Base-by-base conservation (phyloP, 30 jellyfish, hydroid and myxozoan species). In the Hydra vulgaris region DNA sequence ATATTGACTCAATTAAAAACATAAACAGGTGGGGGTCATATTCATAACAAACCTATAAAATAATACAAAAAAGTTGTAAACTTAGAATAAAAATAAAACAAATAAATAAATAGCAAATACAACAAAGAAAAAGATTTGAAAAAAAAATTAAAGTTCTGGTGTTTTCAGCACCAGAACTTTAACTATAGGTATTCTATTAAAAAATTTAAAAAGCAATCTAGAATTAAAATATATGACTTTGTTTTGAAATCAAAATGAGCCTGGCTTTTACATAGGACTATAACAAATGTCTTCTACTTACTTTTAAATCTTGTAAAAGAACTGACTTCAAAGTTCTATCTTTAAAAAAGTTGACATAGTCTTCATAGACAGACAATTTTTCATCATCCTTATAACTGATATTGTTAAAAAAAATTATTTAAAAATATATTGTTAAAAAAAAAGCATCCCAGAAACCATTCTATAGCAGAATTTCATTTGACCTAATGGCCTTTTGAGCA, bases 301-400 rank as follows among this genome's bases (percentile, higher is more conserved):
- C 98, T 86, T 74, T 86, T 78, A 91, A 23, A 75, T 91, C 98
- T 26, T 88, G 81, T 15, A 79, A 77, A n/a, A 91, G 83, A 23
- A 86, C 95, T 8, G 95, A 79, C 81, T 88, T 79, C 21, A 91
- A 67, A 53, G 98, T 91, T 54, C 95, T 74, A 69, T 86, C 96
- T 76, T 91, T 91, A 54, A 82, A 85, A 78, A 55, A 91, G 67
- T 89, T 91, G 72, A 86, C 80, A 77, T 86, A 86, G 76, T 91
- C 98, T 83, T 91, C 98, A 25, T 91, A 91, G 21, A 73, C 86
- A 23, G 89, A 85, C 69, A 82, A 86, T 27, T 75, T 81, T 66
- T 91, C 96, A n/a, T 67, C 85, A 71, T 90, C 97, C 76, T 82
- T 87, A 66, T 77, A 87, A 26, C 96, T 89, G 78, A 25, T 70